These are phyloP conservation scores for Panthera tigris DNA, from an alignment of 2,113 vertebrate species.

Conservation along the genomic window DNA sequence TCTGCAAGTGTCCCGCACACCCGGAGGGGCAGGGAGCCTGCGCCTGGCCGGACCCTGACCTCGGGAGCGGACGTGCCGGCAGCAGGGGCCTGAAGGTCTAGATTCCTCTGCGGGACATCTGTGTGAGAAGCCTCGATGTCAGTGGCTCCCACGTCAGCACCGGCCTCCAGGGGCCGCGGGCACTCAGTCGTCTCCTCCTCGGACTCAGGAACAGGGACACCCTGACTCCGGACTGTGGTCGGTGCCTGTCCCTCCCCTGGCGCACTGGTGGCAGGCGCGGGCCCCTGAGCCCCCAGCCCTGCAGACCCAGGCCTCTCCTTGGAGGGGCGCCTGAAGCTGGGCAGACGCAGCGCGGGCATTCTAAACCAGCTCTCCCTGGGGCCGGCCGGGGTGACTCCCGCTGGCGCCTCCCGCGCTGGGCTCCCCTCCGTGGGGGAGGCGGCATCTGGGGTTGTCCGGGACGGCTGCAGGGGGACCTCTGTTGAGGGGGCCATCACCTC, in stretches of 20 bases:
- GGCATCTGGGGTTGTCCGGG: background rate
- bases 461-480: background rate
- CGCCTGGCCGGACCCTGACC: accelerated
- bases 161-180: background rate
- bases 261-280: background rate
- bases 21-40: background rate
- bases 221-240: background rate
- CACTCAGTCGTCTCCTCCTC: background rate
- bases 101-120: background rate
- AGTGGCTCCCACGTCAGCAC: background rate
- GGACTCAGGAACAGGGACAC: background rate
- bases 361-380: slow-evolving; percentile 75
- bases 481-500: background rate
- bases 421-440: background rate
- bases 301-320: slow-evolving; percentile 28
- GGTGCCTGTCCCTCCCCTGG: slow-evolving; percentile 29
- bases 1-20: background rate
- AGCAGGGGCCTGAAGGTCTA: background rate
- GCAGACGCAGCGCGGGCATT: slow-evolving; percentile 80
- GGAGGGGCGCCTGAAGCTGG: slow-evolving; percentile 64
- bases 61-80: background rate
- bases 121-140: background rate
- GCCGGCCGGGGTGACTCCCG: background rate
- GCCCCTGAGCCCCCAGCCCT: background rate
- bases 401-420: background rate